Percentiles rank a stretch among this genome's conserved stretches.
phyloP scores from a whole-genome alignment of 2,797 vertebrate species.

The Sebastes iracundus region DNA sequence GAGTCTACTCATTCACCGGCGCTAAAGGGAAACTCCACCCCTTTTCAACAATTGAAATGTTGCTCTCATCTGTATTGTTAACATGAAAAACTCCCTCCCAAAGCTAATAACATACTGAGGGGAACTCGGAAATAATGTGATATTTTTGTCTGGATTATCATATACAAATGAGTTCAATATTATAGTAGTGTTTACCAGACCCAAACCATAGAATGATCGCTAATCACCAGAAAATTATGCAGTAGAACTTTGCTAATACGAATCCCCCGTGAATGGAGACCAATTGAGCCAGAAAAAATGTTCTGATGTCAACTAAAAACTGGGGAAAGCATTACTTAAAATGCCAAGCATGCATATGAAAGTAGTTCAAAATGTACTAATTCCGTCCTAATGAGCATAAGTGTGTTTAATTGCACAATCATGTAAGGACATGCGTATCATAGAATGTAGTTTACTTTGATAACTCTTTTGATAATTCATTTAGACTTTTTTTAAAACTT shows the following conservation, averaged over 20 bases:
- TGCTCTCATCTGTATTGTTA: slow-evolving; percentile 20
- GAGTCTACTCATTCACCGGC: not conserved
- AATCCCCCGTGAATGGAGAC: slow-evolving; percentile 2
- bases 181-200: slow-evolving; percentile 15
- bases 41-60: slow-evolving; percentile 1
- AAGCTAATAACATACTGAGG: not conserved
- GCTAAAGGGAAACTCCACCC: not conserved
- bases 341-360: not conserved
- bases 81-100: slow-evolving; percentile 16
- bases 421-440: not conserved
- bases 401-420: not conserved
- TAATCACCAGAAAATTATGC: slow-evolving; percentile 24
- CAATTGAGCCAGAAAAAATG: slow-evolving; percentile 14
- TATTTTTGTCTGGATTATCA: slow-evolving; percentile 13
- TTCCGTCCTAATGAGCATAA: not conserved
- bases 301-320: slow-evolving; percentile 15
- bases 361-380: not conserved
- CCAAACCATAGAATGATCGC: slow-evolving; percentile 12
- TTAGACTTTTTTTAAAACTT: not conserved
- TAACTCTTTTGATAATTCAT: not conserved
- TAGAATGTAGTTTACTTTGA: not conserved
- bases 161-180: slow-evolving; percentile 8
- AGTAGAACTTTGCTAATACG: slow-evolving; percentile 6
- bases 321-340: not conserved
- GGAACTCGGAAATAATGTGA: not conserved